phyloP scores from a whole-genome alignment of 1,140 invertebrate genomes.

The Brachionus manjavacas region DNA sequence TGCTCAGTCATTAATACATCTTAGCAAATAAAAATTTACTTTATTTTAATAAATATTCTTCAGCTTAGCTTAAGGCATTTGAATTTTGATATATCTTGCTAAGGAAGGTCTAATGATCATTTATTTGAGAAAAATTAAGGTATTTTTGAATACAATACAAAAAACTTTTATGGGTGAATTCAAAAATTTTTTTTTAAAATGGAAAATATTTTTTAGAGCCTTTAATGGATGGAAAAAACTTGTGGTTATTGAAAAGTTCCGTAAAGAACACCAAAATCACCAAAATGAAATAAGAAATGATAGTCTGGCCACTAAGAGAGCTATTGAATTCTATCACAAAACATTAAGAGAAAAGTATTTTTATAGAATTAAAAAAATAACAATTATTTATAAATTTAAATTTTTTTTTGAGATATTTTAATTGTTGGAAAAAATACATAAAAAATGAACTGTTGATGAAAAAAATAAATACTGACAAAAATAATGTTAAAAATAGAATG shows the following conservation, averaged over 20 bases:
- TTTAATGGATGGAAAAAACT: conserved; percentile 42
- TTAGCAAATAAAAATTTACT: no score
- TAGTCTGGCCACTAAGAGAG: conserved; percentile 46
- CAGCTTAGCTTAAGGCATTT: no score
- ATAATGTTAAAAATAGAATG: neutral
- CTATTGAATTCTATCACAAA: conserved; percentile 47
- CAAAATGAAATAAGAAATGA: neutral
- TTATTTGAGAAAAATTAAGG: no score
- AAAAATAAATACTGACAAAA: conserved; percentile 47
- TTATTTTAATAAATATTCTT: no score
- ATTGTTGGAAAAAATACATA: conserved; percentile 50
- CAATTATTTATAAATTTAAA: neutral
- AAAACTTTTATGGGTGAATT: no score
- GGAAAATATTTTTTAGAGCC: neutral
- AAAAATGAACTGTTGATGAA: conserved; percentile 46
- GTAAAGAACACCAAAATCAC: conserved; percentile 8
- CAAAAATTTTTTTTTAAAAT: no score
- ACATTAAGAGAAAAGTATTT: conserved; percentile 47
- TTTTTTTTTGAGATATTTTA: conserved; percentile 43
- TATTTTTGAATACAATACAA: no score
- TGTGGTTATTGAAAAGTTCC: neutral
- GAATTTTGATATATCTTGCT: no score
- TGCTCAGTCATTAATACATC: no score
- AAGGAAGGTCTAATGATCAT: no score
- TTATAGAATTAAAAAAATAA: neutral